Percentiles rank a stretch among this genome's conserved stretches.
Evolutionary conservation across 2,113 vertebrate genomes (phyloP).

Genomic region (Menura novaehollandiae): DNA sequence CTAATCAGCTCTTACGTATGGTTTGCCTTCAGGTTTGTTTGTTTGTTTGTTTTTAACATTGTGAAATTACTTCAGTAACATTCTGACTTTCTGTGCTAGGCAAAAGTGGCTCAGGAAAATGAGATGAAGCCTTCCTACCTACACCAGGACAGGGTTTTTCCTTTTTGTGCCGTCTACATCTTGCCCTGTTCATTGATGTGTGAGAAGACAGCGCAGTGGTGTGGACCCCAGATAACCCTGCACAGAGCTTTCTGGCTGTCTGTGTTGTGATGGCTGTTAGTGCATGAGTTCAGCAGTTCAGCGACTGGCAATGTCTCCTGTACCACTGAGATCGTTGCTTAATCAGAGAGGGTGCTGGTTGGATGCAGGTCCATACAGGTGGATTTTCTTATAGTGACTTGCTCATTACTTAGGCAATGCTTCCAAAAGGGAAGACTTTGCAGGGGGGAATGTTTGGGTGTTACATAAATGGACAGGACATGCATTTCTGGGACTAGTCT

Average conservation of each 20-base stretch:
- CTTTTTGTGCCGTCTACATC: background rate
- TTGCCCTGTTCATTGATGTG: background rate
- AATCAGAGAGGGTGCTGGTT: background rate
- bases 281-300: background rate
- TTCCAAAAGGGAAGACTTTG: background rate
- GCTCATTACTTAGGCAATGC: background rate
- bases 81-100: background rate
- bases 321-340: background rate
- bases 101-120: background rate
- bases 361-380: background rate
- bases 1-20: background rate
- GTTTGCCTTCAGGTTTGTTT: background rate
- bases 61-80: background rate
- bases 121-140: background rate
- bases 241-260: background rate
- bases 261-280: background rate
- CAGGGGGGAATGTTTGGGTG: background rate
- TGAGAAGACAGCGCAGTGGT: background rate
- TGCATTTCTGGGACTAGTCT: slow-evolving; percentile 44
- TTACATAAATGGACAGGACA: slow-evolving; percentile 19
- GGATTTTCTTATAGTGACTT: background rate
- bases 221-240: background rate
- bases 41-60: background rate
- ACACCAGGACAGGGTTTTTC: background rate
- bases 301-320: fast-evolving